Evolutionary conservation across 1,140 invertebrate genomes (phyloP).

Genomic region (Drosophila prosaltans): DNA sequence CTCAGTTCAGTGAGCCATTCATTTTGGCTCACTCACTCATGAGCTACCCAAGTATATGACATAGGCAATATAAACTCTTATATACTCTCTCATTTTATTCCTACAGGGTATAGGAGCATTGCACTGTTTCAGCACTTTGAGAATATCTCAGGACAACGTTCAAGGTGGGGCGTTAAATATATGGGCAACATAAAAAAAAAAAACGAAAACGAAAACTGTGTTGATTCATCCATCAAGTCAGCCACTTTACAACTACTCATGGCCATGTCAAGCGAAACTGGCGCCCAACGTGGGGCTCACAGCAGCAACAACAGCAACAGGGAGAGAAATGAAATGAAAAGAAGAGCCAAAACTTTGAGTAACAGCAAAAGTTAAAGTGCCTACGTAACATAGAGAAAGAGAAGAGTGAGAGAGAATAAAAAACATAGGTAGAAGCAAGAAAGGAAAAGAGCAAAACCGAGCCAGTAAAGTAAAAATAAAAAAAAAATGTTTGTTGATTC

Average conservation of each 20-base stretch:
- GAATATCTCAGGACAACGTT: slow-evolving; percentile 33
- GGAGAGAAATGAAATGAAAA: too few relatives aligned
- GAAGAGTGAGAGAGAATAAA: neutral
- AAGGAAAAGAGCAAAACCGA: slow-evolving; percentile 32
- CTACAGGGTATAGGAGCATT: neutral
- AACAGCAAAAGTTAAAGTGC: slow-evolving; percentile 44
- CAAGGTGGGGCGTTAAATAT: slow-evolving; percentile 11
- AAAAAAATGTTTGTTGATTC: slow-evolving; percentile 27
- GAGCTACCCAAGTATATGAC: too few relatives aligned
- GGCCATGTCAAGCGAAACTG: slow-evolving; percentile 27
- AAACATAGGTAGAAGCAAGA: neutral
- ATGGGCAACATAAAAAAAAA: slow-evolving; percentile 18
- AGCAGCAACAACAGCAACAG: neutral
- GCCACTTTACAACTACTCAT: slow-evolving; percentile 42
- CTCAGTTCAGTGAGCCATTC: too few relatives aligned
- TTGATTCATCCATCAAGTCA: slow-evolving; percentile 42
- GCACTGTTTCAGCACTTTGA: slow-evolving; percentile 16
- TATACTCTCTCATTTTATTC: too few relatives aligned
- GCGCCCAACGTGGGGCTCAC: slow-evolving; percentile 28
- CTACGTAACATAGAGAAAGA: slow-evolving; percentile 29
- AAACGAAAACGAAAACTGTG: slow-evolving; percentile 9
- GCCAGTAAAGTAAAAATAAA: slow-evolving; percentile 34
- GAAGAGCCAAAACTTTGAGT: slow-evolving; percentile 36
- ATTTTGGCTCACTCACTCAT: too few relatives aligned
- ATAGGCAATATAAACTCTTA: too few relatives aligned